Conservation (phyloP, 2,888 invertebrate genomes). For the Clostera curtula region DNA sequence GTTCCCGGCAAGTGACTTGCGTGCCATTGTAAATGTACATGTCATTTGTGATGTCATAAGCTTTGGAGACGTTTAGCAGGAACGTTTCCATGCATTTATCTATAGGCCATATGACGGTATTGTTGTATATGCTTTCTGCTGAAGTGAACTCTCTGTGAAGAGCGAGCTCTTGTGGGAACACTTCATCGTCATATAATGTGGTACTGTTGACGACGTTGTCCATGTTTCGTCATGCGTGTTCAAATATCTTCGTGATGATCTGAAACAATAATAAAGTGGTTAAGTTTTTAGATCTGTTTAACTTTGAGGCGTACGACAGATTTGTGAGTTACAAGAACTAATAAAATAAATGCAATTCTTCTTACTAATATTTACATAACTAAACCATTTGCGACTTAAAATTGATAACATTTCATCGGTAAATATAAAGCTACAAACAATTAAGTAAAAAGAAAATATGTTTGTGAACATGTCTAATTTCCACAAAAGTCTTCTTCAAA, state of each 20-base stretch:
- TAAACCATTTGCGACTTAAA: too few species aligned
- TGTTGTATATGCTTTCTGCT: constrained; percentile 26
- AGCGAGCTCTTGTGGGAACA: constrained; percentile 35
- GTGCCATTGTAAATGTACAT: constrained; percentile 48
- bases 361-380: too few species aligned
- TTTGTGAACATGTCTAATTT: too few species aligned
- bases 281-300: background rate
- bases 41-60: constrained; percentile 28
- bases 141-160: constrained; percentile 34
- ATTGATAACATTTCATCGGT: too few species aligned
- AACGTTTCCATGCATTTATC: constrained; percentile 47
- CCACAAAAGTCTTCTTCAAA: too few species aligned
- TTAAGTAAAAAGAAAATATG: too few species aligned
- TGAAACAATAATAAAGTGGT: constrained; percentile 39
- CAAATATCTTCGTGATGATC: constrained; percentile 24
- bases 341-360: too few species aligned
- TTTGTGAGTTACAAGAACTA: too few species aligned
- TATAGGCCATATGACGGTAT: constrained; percentile 42
- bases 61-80: constrained; percentile 38
- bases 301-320: too few species aligned
- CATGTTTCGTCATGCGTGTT: constrained; percentile 66
- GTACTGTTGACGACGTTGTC: constrained; percentile 61
- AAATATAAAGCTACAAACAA: too few species aligned
- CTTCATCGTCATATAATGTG: constrained; percentile 54
- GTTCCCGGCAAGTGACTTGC: constrained; percentile 67